Conservation (phyloP, 2,888 invertebrate genomes). For the Pasiphila rectangulata region DNA sequence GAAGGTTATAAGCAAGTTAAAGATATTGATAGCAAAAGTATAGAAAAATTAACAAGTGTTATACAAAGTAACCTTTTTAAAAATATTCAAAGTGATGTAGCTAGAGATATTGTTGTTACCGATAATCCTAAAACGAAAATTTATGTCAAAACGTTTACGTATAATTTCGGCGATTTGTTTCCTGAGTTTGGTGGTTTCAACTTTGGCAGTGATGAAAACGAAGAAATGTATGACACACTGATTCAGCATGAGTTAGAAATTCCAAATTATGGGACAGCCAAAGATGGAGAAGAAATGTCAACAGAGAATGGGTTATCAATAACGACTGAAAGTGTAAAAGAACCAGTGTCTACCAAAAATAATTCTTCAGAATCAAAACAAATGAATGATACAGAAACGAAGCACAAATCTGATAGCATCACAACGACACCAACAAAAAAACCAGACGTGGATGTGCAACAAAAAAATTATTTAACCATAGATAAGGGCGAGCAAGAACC, state of each 20-base stretch:
- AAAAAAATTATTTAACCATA: neutral
- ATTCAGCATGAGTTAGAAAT: neutral
- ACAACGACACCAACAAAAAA: neutral
- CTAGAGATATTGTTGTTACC: slow-evolving; percentile 33
- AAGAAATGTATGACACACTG: neutral
- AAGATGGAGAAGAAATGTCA: neutral
- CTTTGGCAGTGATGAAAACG: neutral
- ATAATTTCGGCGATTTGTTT: slow-evolving; percentile 34
- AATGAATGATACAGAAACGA: neutral
- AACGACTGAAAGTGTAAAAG: neutral
- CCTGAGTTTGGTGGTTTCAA: slow-evolving; percentile 13
- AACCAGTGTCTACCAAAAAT: neutral
- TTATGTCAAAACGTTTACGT: slow-evolving; percentile 49
- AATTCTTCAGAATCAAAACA: neutral
- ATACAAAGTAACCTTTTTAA: slow-evolving; percentile 45
- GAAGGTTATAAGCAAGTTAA: slow-evolving; percentile 38
- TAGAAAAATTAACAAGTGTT: slow-evolving; percentile 45
- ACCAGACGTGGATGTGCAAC: neutral
- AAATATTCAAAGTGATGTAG: slow-evolving; percentile 25
- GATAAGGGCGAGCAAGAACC: neutral
- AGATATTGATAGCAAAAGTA: slow-evolving; percentile 37
- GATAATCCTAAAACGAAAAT: slow-evolving; percentile 49
- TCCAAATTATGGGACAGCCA: neutral
- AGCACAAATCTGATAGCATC: neutral
- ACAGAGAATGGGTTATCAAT: neutral